Conservation (phyloP, 64 coral and sea anemone genomes). For the Porites australiensis region DNA sequence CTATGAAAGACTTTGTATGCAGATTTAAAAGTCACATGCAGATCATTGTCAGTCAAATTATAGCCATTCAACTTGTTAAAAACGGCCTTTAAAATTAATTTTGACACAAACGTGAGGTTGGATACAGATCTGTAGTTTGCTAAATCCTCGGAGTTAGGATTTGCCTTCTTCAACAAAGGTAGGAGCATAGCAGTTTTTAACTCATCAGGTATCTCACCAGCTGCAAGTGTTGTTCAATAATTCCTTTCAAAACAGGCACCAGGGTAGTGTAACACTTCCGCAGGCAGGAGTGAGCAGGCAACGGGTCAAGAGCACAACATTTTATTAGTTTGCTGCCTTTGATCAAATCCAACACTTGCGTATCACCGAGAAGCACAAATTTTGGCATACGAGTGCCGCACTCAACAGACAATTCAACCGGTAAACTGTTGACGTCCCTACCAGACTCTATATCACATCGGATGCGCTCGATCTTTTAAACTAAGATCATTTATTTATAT, state of each 20-base stretch:
- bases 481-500: neutral
- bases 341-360: constrained; percentile 1
- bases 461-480: neutral
- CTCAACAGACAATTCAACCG: too few species aligned
- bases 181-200: constrained; percentile 28
- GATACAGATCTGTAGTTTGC: constrained; percentile 39
- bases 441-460: neutral
- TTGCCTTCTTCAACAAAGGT: constrained; percentile 34
- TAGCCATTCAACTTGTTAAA: too few species aligned
- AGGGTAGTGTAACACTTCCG: constrained; percentile 16
- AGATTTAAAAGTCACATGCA: too few species aligned
- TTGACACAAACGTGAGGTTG: too few species aligned
- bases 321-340: constrained; percentile 8
- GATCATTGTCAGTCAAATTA: too few species aligned
- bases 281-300: constrained; percentile 21
- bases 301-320: constrained; percentile 29
- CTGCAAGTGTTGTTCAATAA: constrained; percentile 25
- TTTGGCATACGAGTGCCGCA: neutral
- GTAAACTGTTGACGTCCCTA: neutral
- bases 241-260: constrained; percentile 52
- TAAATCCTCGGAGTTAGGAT: neutral
- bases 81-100: too few species aligned
- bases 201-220: constrained; percentile 35
- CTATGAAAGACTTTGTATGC: too few species aligned
- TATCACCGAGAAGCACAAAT: neutral